Evolutionary conservation across 2,797 vertebrate species (phyloP), one percentile per base, ranked within the genome.

Genomic region (Diglossa cyanea): DNA sequence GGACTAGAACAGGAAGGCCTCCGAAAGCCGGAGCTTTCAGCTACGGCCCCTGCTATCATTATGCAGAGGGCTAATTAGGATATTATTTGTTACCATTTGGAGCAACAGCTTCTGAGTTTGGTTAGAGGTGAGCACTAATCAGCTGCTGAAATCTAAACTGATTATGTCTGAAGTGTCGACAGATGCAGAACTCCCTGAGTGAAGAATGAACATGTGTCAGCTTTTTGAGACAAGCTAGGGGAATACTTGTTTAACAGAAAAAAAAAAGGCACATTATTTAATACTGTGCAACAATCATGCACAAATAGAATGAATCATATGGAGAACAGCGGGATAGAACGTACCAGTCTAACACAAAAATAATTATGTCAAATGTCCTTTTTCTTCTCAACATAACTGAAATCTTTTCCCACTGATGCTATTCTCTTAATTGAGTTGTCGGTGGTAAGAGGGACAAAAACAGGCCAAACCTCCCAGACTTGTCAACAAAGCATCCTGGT

Each of bases 101-200:
- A 94, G 92, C 82, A 94, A 87, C 89, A 94, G 88, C 80, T 94
- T 95, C 96, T 94, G 86, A 57, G 86, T 95, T 97, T 97, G 96
- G 97, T 97, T 95, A 97, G 86, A 97, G 94, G 88, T 73, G 85
- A 93, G 86, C 58, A 61, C 87, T 98, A 97, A 98, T 98, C 97
- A 97, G 92, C 95, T 97, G 96, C 70, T 96, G 97, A 97, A 98
- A 98, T 97, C 96, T 97, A 97, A 97, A 98, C 97, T 96, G 97
- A 97, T 97, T 97, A 97, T 95, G 96, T 97, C 96, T 98, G 96
- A 98, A 98, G 96, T 96, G 96, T 95, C 95, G 94, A 97, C 96
- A 97, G 96, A 98, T 96, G 96, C 94, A 96, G 89, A 95, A 88
- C 67, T 94, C 92, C 93, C 93, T 4, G 23, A 91, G 89, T 91